phyloP scores from a whole-genome alignment of 2,113 vertebrate genomes.

The Psophia crepitans region DNA sequence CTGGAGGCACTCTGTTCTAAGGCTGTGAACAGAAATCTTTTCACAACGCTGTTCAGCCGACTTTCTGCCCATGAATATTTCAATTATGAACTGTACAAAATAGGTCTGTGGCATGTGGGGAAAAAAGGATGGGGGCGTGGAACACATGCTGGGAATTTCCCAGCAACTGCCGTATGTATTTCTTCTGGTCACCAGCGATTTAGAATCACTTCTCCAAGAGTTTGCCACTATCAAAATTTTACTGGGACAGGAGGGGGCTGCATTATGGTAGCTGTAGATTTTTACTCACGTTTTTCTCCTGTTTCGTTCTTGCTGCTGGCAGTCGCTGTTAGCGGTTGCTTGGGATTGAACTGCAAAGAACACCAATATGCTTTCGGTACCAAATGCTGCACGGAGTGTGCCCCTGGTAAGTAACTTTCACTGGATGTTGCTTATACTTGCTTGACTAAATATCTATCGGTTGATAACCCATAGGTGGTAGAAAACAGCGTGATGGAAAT shows the following conservation, averaged over 20 bases:
- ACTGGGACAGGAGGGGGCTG: background rate
- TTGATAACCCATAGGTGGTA: background rate
- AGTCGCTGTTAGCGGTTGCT: fast-evolving
- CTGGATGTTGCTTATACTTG: background rate
- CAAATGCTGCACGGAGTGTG: slow-evolving; percentile 29
- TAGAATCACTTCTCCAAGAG: background rate
- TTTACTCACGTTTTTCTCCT: background rate
- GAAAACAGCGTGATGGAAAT: background rate
- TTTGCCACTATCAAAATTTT: background rate
- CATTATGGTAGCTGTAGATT: background rate
- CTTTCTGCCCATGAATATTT: background rate
- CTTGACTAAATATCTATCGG: fast-evolving
- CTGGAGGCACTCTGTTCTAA: background rate
- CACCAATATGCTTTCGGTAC: background rate
- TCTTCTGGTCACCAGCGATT: background rate
- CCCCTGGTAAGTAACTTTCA: slow-evolving; percentile 13
- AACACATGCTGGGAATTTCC: background rate
- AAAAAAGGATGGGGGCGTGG: background rate
- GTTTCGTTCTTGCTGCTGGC: background rate
- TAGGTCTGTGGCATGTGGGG: background rate
- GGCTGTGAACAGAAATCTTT: background rate
- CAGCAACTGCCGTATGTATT: background rate
- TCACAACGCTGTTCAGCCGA: fast-evolving
- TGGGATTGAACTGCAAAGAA: background rate
- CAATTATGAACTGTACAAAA: background rate